Percentiles rank a stretch among this genome's conserved stretches.
These are phyloP conservation scores for Clitarchus hookeri DNA, from an alignment of 2,888 invertebrate species.

Conservation along the genomic window DNA sequence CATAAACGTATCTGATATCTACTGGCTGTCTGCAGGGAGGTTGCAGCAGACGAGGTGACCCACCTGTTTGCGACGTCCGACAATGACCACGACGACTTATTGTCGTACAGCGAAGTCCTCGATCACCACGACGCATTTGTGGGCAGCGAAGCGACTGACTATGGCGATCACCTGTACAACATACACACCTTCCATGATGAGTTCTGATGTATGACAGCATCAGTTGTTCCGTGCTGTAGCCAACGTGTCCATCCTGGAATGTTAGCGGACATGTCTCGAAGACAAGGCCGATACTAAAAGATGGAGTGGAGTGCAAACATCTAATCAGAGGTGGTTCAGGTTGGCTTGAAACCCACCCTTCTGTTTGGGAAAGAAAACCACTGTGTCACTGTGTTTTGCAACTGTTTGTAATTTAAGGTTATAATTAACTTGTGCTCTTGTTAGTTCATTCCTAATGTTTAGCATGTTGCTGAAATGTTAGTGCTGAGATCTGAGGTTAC, in stretches of 20 bases:
- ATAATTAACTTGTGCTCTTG: background rate
- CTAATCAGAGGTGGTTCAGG: background rate
- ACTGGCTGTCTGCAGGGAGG: conserved; percentile 65
- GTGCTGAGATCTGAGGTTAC: background rate
- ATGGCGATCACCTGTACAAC: conserved; percentile 81
- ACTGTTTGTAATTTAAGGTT: background rate
- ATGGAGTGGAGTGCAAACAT: background rate
- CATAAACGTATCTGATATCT: background rate
- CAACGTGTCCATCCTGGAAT: too few relatives aligned
- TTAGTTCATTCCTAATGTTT: background rate
- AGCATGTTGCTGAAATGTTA: background rate
- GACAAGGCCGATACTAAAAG: background rate
- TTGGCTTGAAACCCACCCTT: background rate
- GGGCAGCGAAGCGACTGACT: conserved; percentile 90
- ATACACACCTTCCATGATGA: conserved; percentile 81
- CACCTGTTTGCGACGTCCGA: conserved; percentile 88
- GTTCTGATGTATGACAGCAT: conserved; percentile 61
- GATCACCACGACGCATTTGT: conserved; percentile 88
- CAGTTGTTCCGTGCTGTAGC: background rate
- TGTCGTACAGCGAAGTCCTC: conserved; percentile 81
- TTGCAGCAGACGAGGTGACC: conserved; percentile 86
- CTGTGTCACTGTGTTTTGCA: too few relatives aligned
- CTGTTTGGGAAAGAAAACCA: background rate
- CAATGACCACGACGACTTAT: conserved; percentile 78
- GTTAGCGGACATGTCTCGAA: background rate